Conservation (phyloP, 2,888 invertebrate species). For the Eudemis profundana region DNA sequence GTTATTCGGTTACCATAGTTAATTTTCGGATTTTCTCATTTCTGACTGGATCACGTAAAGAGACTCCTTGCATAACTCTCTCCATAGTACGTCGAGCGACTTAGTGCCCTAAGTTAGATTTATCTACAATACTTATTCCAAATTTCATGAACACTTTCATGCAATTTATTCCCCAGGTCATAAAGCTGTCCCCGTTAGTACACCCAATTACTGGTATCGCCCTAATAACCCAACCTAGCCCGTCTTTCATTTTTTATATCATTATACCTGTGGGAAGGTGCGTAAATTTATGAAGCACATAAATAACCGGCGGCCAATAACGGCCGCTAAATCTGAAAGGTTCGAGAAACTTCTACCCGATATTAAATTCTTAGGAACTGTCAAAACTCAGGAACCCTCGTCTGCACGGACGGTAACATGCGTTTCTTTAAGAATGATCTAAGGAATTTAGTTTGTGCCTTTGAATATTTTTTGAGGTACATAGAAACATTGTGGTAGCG, state of each 20-base stretch:
- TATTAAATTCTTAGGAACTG: conserved; percentile 61
- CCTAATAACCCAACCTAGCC: conserved; percentile 25
- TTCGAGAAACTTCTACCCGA: conserved; percentile 47
- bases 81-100: too few species aligned
- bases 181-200: conserved; percentile 33
- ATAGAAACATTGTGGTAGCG: not conserved
- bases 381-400: conserved; percentile 52
- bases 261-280: conserved; percentile 54
- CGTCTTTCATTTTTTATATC: conserved; percentile 53
- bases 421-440: conserved; percentile 25
- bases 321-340: conserved; percentile 62
- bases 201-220: conserved; percentile 38
- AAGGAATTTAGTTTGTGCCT: conserved; percentile 7
- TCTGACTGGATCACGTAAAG: too few species aligned
- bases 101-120: too few species aligned
- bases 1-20: too few species aligned
- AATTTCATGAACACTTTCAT: not conserved
- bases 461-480: not conserved
- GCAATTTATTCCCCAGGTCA: conserved; percentile 21
- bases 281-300: conserved; percentile 62
- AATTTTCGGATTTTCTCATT: too few species aligned
- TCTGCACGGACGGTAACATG: conserved; percentile 36
- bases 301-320: conserved; percentile 70
- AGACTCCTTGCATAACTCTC: too few species aligned
- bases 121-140: too few species aligned